phyloP scores from a whole-genome alignment of 2,888 invertebrate species.

The Temnothorax rugatulus region DNA sequence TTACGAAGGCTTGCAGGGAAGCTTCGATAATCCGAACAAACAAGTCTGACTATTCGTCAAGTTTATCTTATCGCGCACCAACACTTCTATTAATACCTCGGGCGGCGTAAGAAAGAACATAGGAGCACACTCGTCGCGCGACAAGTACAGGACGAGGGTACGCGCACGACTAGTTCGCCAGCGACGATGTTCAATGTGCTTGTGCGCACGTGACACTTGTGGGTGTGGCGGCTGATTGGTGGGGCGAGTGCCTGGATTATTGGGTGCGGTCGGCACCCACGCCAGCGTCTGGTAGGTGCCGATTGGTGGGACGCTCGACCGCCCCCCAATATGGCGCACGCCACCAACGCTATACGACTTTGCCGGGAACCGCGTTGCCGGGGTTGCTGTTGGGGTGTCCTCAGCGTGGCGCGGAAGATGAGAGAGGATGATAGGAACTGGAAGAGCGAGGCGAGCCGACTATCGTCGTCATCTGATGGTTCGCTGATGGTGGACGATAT shows the following conservation, averaged over 20 bases:
- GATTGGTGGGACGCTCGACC: constrained; percentile 81
- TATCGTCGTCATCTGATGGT: constrained; percentile 8
- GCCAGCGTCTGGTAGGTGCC: constrained; percentile 75
- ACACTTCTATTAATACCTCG: background rate
- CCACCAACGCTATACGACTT: constrained; percentile 29
- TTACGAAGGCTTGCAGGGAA: background rate
- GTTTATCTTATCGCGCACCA: constrained; percentile 33
- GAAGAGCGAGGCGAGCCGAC: constrained; percentile 15
- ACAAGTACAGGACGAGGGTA: constrained; percentile 69
- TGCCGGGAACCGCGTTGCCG: background rate
- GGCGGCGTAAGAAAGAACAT: background rate
- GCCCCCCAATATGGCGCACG: constrained; percentile 84
- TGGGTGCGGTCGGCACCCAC: constrained; percentile 79
- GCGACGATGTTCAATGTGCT: constrained; percentile 77
- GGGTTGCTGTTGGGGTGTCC: background rate
- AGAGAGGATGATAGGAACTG: constrained; percentile 51
- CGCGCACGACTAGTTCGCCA: constrained; percentile 80
- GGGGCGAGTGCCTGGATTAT: constrained; percentile 70
- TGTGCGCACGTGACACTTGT: constrained; percentile 84
- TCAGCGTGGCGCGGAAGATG: constrained; percentile 48
- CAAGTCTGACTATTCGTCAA: constrained; percentile 15
- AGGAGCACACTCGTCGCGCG: too few relatives aligned
- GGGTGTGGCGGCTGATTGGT: constrained; percentile 72
- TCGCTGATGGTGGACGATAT: constrained; percentile 34
- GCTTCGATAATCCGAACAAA: constrained; percentile 23